Evolutionary conservation across 2,113 vertebrate genomes (phyloP), one percentile per base, ranked within the genome.

Genomic region (Eudyptes chrysolophus): DNA sequence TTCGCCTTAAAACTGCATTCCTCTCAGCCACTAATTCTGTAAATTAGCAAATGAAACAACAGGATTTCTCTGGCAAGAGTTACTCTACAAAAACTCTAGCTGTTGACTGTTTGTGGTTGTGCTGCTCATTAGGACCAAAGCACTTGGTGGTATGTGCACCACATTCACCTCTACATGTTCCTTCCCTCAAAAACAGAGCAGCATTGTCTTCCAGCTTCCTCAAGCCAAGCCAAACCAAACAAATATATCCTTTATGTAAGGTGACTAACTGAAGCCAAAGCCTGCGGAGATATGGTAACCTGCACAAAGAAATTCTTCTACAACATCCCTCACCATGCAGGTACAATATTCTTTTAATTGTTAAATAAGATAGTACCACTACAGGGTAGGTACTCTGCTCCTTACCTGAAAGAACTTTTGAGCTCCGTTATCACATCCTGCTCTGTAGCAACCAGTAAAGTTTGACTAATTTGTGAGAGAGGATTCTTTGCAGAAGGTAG

Each of bases 21-120:
- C 64, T 85, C 72, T 76, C 74, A 80, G 81, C 72, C 76, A 52
- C 76, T 89, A 52, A 70, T 69, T 92, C 52, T 90, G 46, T 44
- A 86, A 72, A 82, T 92, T 60, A 77, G 54, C 21, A 80, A 87
- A 62, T 6, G 60, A 90, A 95, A 91, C 77, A 78, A 82, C 9
- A 42, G 49, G 34, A 79, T 92, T 93, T 78, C 21, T 89, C 84
- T 95, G 89, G 89, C 70, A 93, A 24, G 55, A 92, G 44, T 30
- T 54, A 8, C 70, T 49, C n/a, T 19, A 2, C 0, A 3, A 20
- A 19, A 87, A 62, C 60, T 21, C 54, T n/a, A 42, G 32, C 51
- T 90, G 52, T 20, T 89, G 71, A 18, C 57, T 81, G n/a, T 48
- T 61, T 60, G 88, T 52, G 92, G 71, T 83, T 83, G 38, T 40